Base-by-base conservation (phyloP, 2,888 invertebrate genomes). In the Tetranychus piercei region DNA sequence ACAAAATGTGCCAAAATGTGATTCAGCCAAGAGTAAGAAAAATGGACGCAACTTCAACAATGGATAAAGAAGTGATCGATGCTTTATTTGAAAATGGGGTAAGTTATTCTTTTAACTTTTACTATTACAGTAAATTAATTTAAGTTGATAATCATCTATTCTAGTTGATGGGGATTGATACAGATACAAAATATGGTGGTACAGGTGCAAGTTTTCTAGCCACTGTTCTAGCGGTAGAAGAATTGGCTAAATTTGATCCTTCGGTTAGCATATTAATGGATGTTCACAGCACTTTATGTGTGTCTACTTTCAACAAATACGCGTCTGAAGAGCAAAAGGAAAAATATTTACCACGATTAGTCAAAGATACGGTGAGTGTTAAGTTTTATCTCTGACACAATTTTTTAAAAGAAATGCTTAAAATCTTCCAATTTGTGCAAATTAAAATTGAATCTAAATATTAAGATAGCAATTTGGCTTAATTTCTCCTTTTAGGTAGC, bases 271-370 rank as follows among this genome's bases (percentile, higher is more conserved):
- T 92, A 0, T 85, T 90, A 74, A 91, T 93, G 6, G 96, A 96
- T 81, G 90, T 97, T 77, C 97, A 97, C 82, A 97, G 96, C 81
- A 96, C 96, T 0, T 85, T 97, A 45, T 90, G 94, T 67, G 92
- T 91, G 82, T 89, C 90, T 0, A 85, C 95, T 55, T 86, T 96
- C 78, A 87, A 88, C 80, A 90, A 91, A 82, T 86, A 91, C 44
- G 94, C 90, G 3, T 91, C 88, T 6, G 86, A 89, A 77, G 92
- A 91, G 80, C 96, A 96, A 82, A 94, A 94, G 81, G 84, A 89
- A 78, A 92, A 91, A 80, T 97, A 94, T 82, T 85, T 96, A 78
- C 90, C 94, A 0, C 87, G 88, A 80, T 84, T 95, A 72, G 89
- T 91, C 15, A 89, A 88, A 76, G 88, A 91, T 84, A 90, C 88